A percentile compares a stretch with the other conserved stretches of the same genome.
phyloP scores from a whole-genome alignment of 1,140 invertebrate species.

The Helicoverpa zea region DNA sequence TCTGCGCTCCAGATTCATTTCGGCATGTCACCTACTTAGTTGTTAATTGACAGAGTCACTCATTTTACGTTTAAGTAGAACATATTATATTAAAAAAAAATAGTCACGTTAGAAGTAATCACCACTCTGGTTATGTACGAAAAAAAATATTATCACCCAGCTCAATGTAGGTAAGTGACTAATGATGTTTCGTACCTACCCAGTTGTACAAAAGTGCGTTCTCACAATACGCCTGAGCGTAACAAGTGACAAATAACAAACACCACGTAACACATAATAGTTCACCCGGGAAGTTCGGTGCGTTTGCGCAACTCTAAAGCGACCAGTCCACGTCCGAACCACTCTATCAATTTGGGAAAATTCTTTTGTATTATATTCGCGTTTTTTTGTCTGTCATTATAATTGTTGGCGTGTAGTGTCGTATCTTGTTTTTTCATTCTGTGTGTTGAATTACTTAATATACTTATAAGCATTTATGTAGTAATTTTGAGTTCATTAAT shows the following conservation, averaged over 20 bases:
- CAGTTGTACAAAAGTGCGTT: conserved; percentile 13
- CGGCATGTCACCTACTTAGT: too few species aligned
- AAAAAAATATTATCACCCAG: background rate
- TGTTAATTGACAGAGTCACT: too few species aligned
- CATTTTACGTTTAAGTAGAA: too few species aligned
- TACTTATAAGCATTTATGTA: too few species aligned
- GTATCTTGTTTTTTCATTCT: too few species aligned
- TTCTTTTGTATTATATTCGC: background rate
- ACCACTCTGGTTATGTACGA: too few species aligned
- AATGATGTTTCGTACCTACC: conserved; percentile 3
- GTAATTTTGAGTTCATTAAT: too few species aligned
- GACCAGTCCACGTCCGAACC: background rate
- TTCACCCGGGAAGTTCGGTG: conserved; percentile 41
- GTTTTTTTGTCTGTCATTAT: background rate
- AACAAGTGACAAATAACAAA: conserved; percentile 37
- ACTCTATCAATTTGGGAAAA: background rate
- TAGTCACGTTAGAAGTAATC: too few species aligned
- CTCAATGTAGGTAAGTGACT: background rate
- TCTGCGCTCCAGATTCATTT: too few species aligned
- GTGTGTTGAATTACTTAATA: too few species aligned
- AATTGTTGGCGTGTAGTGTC: too few species aligned
- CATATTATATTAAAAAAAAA: too few species aligned
- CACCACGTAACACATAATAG: conserved; percentile 44
- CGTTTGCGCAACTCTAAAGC: conserved; percentile 37
- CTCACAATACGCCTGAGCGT: conserved; percentile 1